Evolutionary conservation across 2,888 invertebrate genomes (phyloP).

Genomic region (Calliscelio sp.): DNA sequence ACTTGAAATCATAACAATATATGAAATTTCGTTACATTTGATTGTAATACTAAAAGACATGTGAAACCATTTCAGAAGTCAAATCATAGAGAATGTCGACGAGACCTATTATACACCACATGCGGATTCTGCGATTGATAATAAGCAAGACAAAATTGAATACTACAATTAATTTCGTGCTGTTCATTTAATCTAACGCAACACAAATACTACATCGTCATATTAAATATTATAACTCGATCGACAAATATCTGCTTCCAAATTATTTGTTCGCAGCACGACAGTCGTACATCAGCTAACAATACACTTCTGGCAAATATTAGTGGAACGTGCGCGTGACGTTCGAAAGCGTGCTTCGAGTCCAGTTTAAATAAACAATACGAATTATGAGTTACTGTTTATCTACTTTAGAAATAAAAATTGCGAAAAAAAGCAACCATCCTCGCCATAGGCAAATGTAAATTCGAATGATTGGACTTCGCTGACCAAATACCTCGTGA

Average conservation of each 20-base stretch:
- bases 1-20: too few species aligned
- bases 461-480: slow-evolving; percentile 69
- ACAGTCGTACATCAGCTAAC: slow-evolving; percentile 69
- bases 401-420: slow-evolving; percentile 68
- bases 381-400: slow-evolving; percentile 72
- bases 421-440: slow-evolving; percentile 38
- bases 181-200: slow-evolving; percentile 57
- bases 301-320: slow-evolving; percentile 83
- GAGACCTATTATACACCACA: too few species aligned
- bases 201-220: slow-evolving; percentile 56
- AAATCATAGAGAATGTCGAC: too few species aligned
- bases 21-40: too few species aligned
- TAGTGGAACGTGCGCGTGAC: slow-evolving; percentile 82
- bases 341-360: slow-evolving; percentile 71
- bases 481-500: slow-evolving; percentile 63
- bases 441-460: slow-evolving; percentile 55
- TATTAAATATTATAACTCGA: slow-evolving; percentile 77
- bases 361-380: slow-evolving; percentile 74
- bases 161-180: slow-evolving; percentile 34
- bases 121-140: neutral
- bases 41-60: too few species aligned
- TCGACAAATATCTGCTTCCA: slow-evolving; percentile 71
- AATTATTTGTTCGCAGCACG: slow-evolving; percentile 69
- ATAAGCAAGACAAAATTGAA: slow-evolving; percentile 8
- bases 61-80: too few species aligned